These are phyloP conservation scores for Grammomys dolichurus DNA, from an alignment of 2,113 vertebrate species.

Conservation along the genomic window DNA sequence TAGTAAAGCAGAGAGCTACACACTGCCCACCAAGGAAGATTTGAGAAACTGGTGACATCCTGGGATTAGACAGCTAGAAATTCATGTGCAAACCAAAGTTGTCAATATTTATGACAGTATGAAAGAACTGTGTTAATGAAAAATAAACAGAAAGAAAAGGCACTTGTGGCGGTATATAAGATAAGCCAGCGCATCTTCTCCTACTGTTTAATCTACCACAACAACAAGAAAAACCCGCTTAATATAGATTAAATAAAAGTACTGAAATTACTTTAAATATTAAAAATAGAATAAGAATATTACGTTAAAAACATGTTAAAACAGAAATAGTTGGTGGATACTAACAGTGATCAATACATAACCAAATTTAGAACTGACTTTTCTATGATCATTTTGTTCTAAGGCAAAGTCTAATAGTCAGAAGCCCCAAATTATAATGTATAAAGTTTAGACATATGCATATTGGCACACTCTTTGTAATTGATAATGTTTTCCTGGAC, in stretches of 20 bases:
- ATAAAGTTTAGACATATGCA: neutral
- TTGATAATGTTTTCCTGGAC: neutral
- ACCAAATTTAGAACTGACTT: neutral
- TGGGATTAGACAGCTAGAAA: neutral
- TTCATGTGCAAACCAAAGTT: neutral
- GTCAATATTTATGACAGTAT: neutral
- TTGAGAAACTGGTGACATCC: neutral
- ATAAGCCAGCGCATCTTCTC: neutral
- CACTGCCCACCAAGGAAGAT: neutral
- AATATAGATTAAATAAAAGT: neutral
- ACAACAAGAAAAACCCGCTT: neutral
- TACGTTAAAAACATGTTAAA: neutral
- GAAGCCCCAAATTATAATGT: neutral
- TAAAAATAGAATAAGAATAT: neutral
- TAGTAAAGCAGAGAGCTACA: neutral
- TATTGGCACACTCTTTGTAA: neutral
- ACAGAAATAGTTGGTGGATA: neutral
- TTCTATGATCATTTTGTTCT: neutral
- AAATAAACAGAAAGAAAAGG: neutral
- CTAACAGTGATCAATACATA: neutral
- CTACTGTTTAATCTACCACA: neutral
- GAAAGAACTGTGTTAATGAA: neutral
- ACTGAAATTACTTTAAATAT: neutral
- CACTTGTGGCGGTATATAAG: fast-evolving
- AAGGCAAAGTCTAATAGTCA: neutral